Base-by-base conservation (phyloP, 2,113 vertebrate species). In the Plectropomus leopardus region DNA sequence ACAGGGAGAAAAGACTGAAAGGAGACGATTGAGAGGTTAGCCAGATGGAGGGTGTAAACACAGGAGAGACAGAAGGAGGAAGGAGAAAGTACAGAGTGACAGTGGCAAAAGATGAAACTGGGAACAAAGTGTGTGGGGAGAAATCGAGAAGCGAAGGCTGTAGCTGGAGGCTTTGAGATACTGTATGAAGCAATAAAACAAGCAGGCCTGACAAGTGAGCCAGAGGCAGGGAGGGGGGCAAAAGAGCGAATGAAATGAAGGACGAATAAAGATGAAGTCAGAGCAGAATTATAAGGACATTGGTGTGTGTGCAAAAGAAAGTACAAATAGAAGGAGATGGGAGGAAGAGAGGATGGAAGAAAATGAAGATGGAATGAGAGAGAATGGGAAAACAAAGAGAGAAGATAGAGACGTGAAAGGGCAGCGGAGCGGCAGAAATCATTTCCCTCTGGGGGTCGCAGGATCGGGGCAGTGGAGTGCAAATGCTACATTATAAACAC, bases 401-500 rank as follows among this genome's bases (percentile, higher is more conserved):
- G 51, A 73, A 63, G 79, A 86, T 67, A 79, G 73, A 86, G 72
- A 91, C 36, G 40, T 75, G 78, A 86, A 84, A 90, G 80, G 59
- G 83, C 70, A 93, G 75, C 71, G 1, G 68, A 85, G 88, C 67
- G 34, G 76, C 84, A 90, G 72, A 88, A 91, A 87, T 90, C 86
- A 85, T 78, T 91, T 89, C 80, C 85, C 87, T 78, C 66, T 85
- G 82, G 86, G 89, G 86, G 87, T 84, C 66, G 8, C 78, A 72
- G 53, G 71, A 90, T 77, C 14, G 47, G 86, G 84, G 70, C 87
- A 90, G 80, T 89, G 67, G 75, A 92, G 88, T 87, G 89, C 84
- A 88, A 90, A 88, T 89, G 81, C 77, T 88, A 82, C 76, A 83
- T 86, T 86, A 87, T 87, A 86, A 88, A 90, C 84, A 89, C 82